Base-by-base conservation (phyloP, 2,888 invertebrate genomes). In the Palloptera scutellata region DNA sequence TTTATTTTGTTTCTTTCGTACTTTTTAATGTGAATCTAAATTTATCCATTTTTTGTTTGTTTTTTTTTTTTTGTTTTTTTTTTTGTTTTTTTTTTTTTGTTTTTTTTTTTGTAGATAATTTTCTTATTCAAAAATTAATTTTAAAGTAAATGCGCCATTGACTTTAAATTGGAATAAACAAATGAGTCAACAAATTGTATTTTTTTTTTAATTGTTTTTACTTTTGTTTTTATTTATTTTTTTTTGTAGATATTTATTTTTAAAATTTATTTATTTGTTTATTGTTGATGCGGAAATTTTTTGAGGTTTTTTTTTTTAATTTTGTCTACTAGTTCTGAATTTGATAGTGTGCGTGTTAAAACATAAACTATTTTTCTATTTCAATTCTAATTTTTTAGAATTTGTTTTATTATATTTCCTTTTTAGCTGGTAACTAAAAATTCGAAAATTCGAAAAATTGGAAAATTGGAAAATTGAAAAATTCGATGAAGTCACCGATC, bases 321-420 rank as follows among this genome's bases (percentile, higher is more conserved):
- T 6, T 13, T 48, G 13, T 15, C 48, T 30, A n/a, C 40, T 41
- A 17, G 4, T 57, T 57, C 17, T n/a, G n/a, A n/a, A n/a, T n/a
- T 11, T 60, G 43, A 10, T 13, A 1, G 17, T 19, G 0, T 11
- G n/a, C 20, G 20, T 13, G 10, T 60, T 15, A n/a, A n/a, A n/a
- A n/a, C n/a, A n/a, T n/a, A n/a, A n/a, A n/a, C n/a, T n/a, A n/a
- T 61, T n/a, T 40, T 15, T 20, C 45, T 61, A 20, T 30, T 13
- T 30, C 10, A 9, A 15, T 57, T 57, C 11, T 57, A 15, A 57
- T n/a, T 30, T 57, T 30, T 57, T 57, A 15, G 55, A 41, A 40
- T 20, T 57, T 20, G 45, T 12, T 57, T 57, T 40, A n/a, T 55
- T 8, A 30, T 40, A 20, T 30, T 55, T 55, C 10, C 15, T 19